phyloP scores from a whole-genome alignment of 2,888 invertebrate species.

The Philonicus albiceps region DNA sequence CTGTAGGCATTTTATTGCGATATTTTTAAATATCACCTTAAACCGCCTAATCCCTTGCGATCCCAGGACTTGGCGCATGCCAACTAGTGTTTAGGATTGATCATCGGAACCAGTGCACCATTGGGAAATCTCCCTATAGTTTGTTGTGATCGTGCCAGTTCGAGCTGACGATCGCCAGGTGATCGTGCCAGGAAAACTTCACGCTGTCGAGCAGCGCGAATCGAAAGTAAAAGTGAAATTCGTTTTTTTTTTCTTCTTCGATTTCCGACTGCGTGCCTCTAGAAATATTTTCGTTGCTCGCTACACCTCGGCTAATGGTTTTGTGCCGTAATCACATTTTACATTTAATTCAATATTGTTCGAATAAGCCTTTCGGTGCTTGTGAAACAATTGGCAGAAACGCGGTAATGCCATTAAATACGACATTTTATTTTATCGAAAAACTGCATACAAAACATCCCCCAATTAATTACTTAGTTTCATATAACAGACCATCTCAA shows the following conservation, averaged over 20 bases:
- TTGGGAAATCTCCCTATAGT: not conserved
- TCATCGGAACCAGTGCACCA: not conserved
- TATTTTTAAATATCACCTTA: not conserved
- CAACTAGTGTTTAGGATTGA: not conserved
- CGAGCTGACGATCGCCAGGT: not conserved
- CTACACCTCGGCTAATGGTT: not conserved
- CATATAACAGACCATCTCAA: not conserved
- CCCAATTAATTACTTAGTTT: not conserved
- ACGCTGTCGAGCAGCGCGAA: not conserved
- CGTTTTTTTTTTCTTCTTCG: conserved; percentile 33
- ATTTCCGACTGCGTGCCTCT: conserved; percentile 37
- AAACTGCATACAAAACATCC: not conserved
- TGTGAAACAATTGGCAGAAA: not conserved
- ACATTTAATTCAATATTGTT: not conserved
- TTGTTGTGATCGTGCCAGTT: conserved; percentile 16
- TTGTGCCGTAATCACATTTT: conserved; percentile 28
- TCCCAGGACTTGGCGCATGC: not conserved
- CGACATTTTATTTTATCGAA: not conserved
- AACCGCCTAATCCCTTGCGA: not conserved
- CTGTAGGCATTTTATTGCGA: conserved; percentile 5
- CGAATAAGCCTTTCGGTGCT: not conserved
- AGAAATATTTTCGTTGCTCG: conserved; percentile 11
- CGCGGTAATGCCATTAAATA: not conserved
- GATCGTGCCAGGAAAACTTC: conserved; percentile 24
- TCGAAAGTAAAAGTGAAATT: conserved; percentile 50